phyloP scores from a whole-genome alignment of 1,140 invertebrate genomes.

The Ceratosolen fusciceps region DNA sequence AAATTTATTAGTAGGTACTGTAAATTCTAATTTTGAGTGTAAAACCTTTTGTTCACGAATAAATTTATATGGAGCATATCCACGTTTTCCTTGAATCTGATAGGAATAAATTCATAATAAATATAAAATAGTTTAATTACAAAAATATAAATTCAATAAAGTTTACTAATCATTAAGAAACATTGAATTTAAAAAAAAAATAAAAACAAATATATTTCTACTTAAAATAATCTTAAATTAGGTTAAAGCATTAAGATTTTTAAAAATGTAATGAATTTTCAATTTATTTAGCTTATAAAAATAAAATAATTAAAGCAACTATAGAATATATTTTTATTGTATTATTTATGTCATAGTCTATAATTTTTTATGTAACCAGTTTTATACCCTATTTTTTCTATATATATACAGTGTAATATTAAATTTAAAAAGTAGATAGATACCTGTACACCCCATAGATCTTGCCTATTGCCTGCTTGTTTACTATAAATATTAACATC shows the following conservation, averaged over 20 bases:
- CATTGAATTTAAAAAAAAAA: too few relatives aligned
- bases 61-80: constrained; percentile 78
- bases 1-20: constrained; percentile 69
- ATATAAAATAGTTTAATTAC: neutral
- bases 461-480: constrained; percentile 76
- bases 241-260: too few relatives aligned
- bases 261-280: too few relatives aligned
- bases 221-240: too few relatives aligned
- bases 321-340: neutral
- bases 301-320: neutral
- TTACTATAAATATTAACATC: constrained; percentile 80
- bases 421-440: constrained; percentile 22
- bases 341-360: too few relatives aligned
- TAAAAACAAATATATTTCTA: too few relatives aligned
- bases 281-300: too few relatives aligned
- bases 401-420: neutral
- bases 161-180: too few relatives aligned
- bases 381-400: neutral
- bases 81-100: constrained; percentile 77
- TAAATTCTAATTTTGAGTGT: constrained; percentile 59
- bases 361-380: too few relatives aligned
- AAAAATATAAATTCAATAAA: too few relatives aligned
- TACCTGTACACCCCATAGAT: constrained; percentile 82
- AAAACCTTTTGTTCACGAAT: constrained; percentile 72
- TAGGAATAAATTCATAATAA: constrained; percentile 35